Percentiles rank a stretch among this genome's conserved stretches.
These are phyloP conservation scores for Charina bottae DNA, from an alignment of 2,113 vertebrate species.

Conservation along the genomic window DNA sequence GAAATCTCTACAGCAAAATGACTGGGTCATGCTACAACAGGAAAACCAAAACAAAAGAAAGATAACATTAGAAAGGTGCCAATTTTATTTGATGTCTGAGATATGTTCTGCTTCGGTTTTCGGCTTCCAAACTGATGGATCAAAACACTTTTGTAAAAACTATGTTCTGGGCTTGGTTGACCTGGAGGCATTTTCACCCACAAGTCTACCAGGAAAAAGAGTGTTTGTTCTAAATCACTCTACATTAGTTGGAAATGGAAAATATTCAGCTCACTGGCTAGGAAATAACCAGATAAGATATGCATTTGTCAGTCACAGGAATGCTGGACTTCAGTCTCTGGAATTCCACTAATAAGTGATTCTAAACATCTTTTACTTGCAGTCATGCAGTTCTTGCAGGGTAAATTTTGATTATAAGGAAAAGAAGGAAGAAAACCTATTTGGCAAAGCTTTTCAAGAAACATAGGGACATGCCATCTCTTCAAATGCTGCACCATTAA, in stretches of 20 bases:
- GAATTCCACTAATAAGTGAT: conserved; percentile 83
- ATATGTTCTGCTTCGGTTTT: neutral
- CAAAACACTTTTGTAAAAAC: neutral
- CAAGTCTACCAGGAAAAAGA: conserved; percentile 55
- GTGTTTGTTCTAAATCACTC: conserved; percentile 73
- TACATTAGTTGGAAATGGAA: conserved; percentile 85
- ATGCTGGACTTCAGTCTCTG: conserved; percentile 87
- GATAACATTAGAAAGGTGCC: conserved; percentile 23
- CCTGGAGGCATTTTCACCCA: neutral
- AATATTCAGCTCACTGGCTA: conserved; percentile 85
- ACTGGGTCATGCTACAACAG: conserved; percentile 15
- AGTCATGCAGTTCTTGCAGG: no score
- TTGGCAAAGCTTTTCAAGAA: neutral
- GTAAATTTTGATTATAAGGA: no score
- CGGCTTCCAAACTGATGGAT: neutral
- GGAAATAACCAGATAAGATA: conserved; percentile 88
- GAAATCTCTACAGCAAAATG: conserved; percentile 41
- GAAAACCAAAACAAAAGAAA: conserved; percentile 27
- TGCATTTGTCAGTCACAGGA: conserved; percentile 80
- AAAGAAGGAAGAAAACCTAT: neutral
- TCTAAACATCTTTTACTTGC: neutral
- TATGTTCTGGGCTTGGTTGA: rapidly evolving
- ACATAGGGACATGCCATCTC: neutral
- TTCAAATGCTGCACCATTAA: neutral
- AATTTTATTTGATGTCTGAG: neutral